Base-by-base conservation (phyloP, 2,888 invertebrate genomes). In the Caenorhabditis doughertyi region DNA sequence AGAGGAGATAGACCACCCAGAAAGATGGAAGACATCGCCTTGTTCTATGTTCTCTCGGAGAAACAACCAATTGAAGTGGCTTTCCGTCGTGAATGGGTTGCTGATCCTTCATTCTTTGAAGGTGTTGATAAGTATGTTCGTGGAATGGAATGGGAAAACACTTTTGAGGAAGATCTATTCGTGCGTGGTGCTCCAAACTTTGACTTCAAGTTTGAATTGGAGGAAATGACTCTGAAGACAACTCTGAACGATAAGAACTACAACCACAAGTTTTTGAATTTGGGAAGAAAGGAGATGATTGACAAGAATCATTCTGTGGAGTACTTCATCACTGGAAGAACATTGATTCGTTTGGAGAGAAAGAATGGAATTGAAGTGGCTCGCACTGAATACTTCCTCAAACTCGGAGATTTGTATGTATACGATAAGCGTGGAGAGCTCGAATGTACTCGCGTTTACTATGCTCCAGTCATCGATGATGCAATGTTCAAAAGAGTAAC, bases 91-190 rank as follows among this genome's bases (percentile, higher is more conserved):
- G 23, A 65, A 23, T 65, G 65, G 65, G 39, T 65, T 23, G 32
- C 65, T 51, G 51, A 51, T 23, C 47, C 21, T 13, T 23, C 32
- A 13, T 51, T 32, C 18, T 65, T 65, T 16, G 65, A 51, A n/a
- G 65, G 65, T 16, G 65, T 65, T 21, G 47, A 65, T n/a, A 21
- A 16, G 5, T 65, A 51, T n/a, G 25, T 65, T 23, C 51, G 51
- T 51, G 65, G 51, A 35, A 65, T 65, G 65, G 65, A 39, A 51
- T 65, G 65, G 65, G 65, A 65, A 11, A 35, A 35, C n/a, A 65
- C 65, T n/a, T 51, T 65, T 35, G 51, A 65, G 8, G 65, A 65
- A 23, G 65, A 65, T 5, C 21, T 65, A 2, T 65, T 65, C 21
- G 51, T 65, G 51, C 51, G n/a, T 23, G 65, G 65, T 13, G 65